Evolutionary conservation across 2,113 vertebrate species (phyloP), one percentile per base, ranked within the genome.

Genomic region (Dinomys branickii): DNA sequence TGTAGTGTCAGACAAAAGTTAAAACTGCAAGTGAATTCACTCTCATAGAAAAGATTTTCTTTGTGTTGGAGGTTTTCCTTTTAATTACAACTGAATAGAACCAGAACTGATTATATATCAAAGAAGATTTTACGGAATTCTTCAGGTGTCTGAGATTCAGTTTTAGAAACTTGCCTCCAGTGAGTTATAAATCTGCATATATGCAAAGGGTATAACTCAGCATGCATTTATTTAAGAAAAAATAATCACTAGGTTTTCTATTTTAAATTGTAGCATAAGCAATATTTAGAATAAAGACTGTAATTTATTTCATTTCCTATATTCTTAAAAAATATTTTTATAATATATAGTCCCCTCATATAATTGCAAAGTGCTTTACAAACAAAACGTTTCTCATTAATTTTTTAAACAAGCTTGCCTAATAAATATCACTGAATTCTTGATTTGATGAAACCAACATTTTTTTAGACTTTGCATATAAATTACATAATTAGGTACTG

Each of bases 161-260:
- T 8, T 58, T 61, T 35, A 80, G 61, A 78, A 10, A 54, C 20
- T 52, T 38, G 2, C n/a, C 89, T 58, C 24, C 80, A 94, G 80
- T 75, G 56, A 63, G 13, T 67, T 65, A 38, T 0, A 41, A 92
- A 69, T 8, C 11, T 44, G 44, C 24, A 33, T 85, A 52, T 69
- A 92, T 88, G 58, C 81, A 63, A 44, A 5, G 10, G 24, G 80
- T 3, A 17, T 1, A 59, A 75, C 5, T 73, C 54, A 67, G 73
- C 7, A 86, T 38, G 67, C 52, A 80, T 28, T 67, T 47, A 52
- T 94, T 91, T 84, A 81, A 87, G 11, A 97, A 17, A 85, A 52
- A 24, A n/a, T 52, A 13, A 54, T 24, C 11, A 59, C 3, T 44
- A 93, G 86, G 78, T 17, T 92, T 7, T 41, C n/a, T 52, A 35